Conservation (phyloP, 1,140 invertebrate species). For the Alviniconcha marisindica region DNA sequence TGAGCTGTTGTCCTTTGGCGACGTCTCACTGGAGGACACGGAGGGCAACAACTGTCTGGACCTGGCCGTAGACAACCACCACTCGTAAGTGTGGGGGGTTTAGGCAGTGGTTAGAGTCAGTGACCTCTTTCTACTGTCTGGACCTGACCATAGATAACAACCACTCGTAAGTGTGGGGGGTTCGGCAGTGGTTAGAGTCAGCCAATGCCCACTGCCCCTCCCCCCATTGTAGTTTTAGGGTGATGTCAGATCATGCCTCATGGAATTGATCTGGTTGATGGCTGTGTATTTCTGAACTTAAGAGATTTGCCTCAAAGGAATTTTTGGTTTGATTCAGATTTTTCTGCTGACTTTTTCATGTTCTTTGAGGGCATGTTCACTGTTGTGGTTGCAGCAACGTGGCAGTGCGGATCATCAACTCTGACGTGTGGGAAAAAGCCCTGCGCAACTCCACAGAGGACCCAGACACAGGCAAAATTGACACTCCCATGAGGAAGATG, state of each 20-base stretch:
- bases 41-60: conserved; percentile 77
- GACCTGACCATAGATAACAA: conserved; percentile 77
- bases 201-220: no score
- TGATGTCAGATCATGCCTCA: no score
- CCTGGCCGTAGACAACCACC: conserved; percentile 76
- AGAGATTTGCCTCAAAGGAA: no score
- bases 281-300: no score
- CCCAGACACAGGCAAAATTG: conserved; percentile 60
- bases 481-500: conserved; percentile 78
- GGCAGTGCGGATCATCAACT: conserved; percentile 74
- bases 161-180: conserved; percentile 69
- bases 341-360: no score
- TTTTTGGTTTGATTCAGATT: no score
- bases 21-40: conserved; percentile 72
- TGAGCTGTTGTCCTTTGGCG: no score
- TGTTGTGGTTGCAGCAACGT: conserved; percentile 73
- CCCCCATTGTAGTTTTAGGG: no score
- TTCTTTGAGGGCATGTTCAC: no score
- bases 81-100: conserved; percentile 61
- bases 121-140: conserved; percentile 74
- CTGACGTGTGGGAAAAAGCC: conserved; percentile 74
- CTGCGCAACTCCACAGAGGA: conserved; percentile 73
- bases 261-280: no score
- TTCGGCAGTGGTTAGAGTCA: no score
- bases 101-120: no score